Base-by-base conservation (phyloP, 2,888 invertebrate genomes). In the Deroplatys truncata region DNA sequence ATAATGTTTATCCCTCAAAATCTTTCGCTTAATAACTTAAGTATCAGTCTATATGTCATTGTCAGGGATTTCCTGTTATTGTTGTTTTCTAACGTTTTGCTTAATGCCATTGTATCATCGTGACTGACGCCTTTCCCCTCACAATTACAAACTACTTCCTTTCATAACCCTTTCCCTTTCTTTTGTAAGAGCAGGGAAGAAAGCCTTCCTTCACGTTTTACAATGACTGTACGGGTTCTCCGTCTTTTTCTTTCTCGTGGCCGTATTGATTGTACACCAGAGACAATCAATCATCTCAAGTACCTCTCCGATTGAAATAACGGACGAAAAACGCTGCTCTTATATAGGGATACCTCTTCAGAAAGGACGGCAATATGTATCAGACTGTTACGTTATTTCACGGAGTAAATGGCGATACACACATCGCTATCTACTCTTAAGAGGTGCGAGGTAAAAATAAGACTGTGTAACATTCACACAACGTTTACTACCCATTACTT, bases 251-350 rank as follows among this genome's bases (percentile, higher is more conserved):
- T 84, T 86, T 72, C 29, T 86, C 28, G 56, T 25, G 56, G n/a
- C 28, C 72, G 72, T 85, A 88, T 88, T 82, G 88, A 85, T 88
- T 88, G 72, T 84, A 72, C 56, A 49, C 84, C 20, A 56, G 25
- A 72, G 84, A 56, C 49, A 85, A 88, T 88, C 88, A 88, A 88
- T 88, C 88, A 84, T 56, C 29, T 88, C 28, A 31, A 88, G 88
- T 88, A 31, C 49, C 56, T 28, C 85, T 85, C 82, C 85, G 31
- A 84, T 85, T 35, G 88, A 88, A 85, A 88, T 82, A 88, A 88
- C 35, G 49, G 56, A 84, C 88, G 49, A 35, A 85, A 85, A 85
- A 49, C 85, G 49, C 31, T 16, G 29, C 84, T 29, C 84, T 72
- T 72, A 25, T 72, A 72, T 72, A 20, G 56, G 56, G 56, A 72